Evolutionary conservation across 2,797 vertebrate genomes (phyloP).

Genomic region (Uromys caudimaculatus): DNA sequence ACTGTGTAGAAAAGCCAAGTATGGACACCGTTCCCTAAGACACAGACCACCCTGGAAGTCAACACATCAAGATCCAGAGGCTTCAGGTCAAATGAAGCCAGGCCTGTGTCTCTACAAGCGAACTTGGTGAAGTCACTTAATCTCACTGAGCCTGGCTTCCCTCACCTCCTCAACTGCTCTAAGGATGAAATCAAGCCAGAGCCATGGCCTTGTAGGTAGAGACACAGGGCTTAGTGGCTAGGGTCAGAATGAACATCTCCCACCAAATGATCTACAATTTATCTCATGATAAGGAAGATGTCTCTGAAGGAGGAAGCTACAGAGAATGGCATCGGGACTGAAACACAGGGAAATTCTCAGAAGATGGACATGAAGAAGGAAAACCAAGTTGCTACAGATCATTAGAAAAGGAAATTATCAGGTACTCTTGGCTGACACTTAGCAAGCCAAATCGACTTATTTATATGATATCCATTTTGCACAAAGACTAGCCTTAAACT

Average conservation of each 20-base stretch:
- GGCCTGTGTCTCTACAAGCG: no score
- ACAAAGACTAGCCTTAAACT: not conserved
- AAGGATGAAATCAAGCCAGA: not conserved
- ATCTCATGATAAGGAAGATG: not conserved
- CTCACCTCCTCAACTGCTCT: not conserved
- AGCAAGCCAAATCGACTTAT: not conserved
- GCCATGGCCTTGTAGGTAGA: not conserved
- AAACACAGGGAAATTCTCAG: not conserved
- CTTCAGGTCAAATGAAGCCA: not conserved
- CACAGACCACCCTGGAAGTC: not conserved
- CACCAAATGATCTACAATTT: not conserved
- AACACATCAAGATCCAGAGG: not conserved
- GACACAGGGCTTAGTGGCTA: not conserved
- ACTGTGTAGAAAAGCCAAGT: not conserved
- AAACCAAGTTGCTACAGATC: not conserved
- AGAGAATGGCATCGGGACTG: not conserved
- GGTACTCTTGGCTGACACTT: not conserved
- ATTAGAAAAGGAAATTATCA: not conserved
- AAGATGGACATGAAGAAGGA: not conserved
- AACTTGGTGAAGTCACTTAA: not conserved
- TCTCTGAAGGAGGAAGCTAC: not conserved
- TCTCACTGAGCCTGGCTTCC: not conserved
- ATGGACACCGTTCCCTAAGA: not conserved
- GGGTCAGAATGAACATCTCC: not conserved
- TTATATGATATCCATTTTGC: not conserved